phyloP scores from a whole-genome alignment of 2,113 vertebrate genomes.

The Thamnaconus septentrionalis region DNA sequence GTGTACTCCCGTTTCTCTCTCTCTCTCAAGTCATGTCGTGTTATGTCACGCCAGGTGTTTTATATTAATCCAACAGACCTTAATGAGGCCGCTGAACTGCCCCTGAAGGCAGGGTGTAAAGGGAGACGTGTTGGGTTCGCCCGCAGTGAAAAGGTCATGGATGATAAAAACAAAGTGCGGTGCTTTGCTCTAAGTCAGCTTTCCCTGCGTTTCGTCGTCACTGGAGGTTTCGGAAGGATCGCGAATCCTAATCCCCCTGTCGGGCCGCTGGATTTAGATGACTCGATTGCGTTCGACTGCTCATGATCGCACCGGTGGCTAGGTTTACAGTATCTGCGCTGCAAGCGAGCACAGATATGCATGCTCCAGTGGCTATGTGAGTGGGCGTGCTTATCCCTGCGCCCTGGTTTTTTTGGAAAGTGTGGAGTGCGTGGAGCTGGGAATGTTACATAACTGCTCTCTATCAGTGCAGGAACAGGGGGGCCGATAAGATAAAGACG shows the following conservation, averaged over 20 bases:
- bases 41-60: slow-evolving; percentile 42
- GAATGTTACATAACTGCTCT: slow-evolving; percentile 38
- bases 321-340: slow-evolving; percentile 19
- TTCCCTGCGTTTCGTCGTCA: not conserved
- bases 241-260: too few species aligned
- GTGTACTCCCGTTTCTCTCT: too few species aligned
- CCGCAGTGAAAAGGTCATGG: not conserved
- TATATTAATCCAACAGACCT: slow-evolving; percentile 1
- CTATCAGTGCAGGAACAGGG: slow-evolving; percentile 24
- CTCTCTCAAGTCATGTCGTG: slow-evolving; percentile 22
- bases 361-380: slow-evolving; percentile 19
- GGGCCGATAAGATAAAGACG: slow-evolving; percentile 8
- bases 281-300: slow-evolving; percentile 10
- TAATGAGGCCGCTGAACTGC: slow-evolving; percentile 29
- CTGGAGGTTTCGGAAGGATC: not conserved
- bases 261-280: slow-evolving; percentile 1
- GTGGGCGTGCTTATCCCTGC: slow-evolving; percentile 41
- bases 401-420: slow-evolving; percentile 35
- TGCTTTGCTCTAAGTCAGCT: too few species aligned
- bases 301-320: slow-evolving; percentile 6
- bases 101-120: slow-evolving; percentile 40
- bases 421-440: slow-evolving; percentile 20
- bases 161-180: not conserved
- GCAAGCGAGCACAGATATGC: slow-evolving; percentile 28
- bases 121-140: slow-evolving; percentile 6